These are phyloP conservation scores for Choristoneura rosaceana DNA, from an alignment of 2,888 invertebrate species.

Conservation along the genomic window DNA sequence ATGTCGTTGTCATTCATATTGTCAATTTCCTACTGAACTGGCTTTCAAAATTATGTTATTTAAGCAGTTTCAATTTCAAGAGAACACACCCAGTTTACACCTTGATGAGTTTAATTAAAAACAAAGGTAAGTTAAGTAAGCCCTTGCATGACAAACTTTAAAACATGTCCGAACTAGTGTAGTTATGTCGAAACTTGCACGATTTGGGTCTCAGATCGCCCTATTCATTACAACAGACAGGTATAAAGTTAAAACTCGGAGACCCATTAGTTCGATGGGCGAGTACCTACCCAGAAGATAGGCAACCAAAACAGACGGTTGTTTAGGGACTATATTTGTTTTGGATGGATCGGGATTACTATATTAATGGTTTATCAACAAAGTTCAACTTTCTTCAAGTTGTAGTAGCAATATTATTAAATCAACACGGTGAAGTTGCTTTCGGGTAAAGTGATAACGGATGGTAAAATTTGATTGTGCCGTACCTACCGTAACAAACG, in stretches of 20 bases:
- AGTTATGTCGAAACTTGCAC: slow-evolving; percentile 60
- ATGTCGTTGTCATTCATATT: not conserved
- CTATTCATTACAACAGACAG: slow-evolving; percentile 44
- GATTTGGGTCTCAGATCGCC: slow-evolving; percentile 48
- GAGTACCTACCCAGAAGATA: slow-evolving; percentile 10
- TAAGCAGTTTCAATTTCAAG: no score
- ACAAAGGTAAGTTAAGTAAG: slow-evolving; percentile 7
- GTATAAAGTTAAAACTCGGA: slow-evolving; percentile 35
- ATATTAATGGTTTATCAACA: slow-evolving; percentile 10
- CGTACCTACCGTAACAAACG: not conserved
- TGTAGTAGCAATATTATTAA: not conserved
- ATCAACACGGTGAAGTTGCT: not conserved
- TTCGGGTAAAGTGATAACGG: not conserved
- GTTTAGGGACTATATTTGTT: slow-evolving; percentile 11
- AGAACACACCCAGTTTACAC: no score
- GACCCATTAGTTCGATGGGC: slow-evolving; percentile 5
- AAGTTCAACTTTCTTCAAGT: not conserved
- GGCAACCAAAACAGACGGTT: not conserved
- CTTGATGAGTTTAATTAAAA: not conserved
- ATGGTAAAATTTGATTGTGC: not conserved
- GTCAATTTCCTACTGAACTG: not conserved
- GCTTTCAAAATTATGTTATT: not conserved
- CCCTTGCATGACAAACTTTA: slow-evolving; percentile 16
- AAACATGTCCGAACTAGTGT: slow-evolving; percentile 53
- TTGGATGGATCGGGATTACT: not conserved